Conservation (phyloP, 23 tunicate genomes). For the Clavelina lepadiformis region DNA sequence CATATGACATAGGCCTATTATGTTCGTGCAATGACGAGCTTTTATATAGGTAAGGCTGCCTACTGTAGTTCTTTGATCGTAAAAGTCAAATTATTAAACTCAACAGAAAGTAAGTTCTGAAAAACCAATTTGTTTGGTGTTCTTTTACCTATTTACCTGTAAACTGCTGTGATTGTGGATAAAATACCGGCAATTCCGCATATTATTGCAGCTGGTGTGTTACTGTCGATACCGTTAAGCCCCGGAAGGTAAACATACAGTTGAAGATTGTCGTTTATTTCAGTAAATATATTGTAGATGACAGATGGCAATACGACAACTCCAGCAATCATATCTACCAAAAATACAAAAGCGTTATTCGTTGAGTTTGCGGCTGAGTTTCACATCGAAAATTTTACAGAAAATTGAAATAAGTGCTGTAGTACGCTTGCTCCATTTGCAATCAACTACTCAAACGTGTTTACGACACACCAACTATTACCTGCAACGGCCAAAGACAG, state of each 20-base stretch:
- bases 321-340: constrained; percentile 33
- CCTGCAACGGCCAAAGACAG: constrained; percentile 83
- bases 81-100: too few species aligned
- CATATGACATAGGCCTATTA: too few species aligned
- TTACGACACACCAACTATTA: background rate
- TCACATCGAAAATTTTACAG: background rate
- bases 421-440: too few species aligned
- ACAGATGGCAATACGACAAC: constrained; percentile 23
- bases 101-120: too few species aligned
- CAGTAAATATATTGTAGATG: constrained; percentile 23
- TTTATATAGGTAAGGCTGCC: too few species aligned
- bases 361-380: background rate
- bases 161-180: constrained; percentile 46
- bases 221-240: constrained; percentile 5
- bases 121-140: too few species aligned
- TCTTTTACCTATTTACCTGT: too few species aligned
- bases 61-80: too few species aligned
- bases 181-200: constrained; percentile 49
- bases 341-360: background rate
- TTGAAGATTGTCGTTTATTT: constrained; percentile 11
- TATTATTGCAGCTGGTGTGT: constrained; percentile 16
- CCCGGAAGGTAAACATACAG: background rate
- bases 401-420: background rate
- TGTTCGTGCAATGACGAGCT: too few species aligned
- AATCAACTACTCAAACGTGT: background rate